These are phyloP conservation scores for Lordiphosa andalusiaca DNA, from an alignment of 2,888 invertebrate species.

Conservation along the genomic window DNA sequence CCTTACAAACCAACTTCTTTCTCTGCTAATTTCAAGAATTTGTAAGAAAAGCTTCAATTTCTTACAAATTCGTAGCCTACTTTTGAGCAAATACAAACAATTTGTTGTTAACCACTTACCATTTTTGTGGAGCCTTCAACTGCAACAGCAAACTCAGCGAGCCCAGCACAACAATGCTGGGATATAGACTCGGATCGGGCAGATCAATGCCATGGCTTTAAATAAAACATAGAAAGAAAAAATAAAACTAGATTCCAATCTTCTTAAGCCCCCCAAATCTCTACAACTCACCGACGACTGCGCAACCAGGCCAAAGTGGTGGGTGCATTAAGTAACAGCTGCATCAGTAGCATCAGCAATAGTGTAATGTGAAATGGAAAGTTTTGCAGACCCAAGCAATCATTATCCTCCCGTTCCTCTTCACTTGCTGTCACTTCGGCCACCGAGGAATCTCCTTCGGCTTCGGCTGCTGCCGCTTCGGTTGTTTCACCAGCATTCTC, in stretches of 20 bases:
- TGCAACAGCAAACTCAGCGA: conserved; percentile 86
- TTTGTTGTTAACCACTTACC: conserved; percentile 80
- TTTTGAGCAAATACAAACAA: too few species aligned
- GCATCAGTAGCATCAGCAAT: conserved; percentile 85
- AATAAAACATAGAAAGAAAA: background rate
- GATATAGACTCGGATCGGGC: conserved; percentile 84
- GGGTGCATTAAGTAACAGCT: conserved; percentile 86
- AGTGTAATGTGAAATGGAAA: conserved; percentile 88
- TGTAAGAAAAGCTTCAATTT: too few species aligned
- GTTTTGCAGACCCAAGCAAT: conserved; percentile 67
- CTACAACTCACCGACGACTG: conserved; percentile 85
- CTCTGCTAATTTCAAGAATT: too few species aligned
- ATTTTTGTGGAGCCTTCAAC: conserved; percentile 84
- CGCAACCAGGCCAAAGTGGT: conserved; percentile 89
- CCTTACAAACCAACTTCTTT: too few species aligned
- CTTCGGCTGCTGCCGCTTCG: background rate
- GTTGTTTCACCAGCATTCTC: background rate
- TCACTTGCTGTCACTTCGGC: background rate
- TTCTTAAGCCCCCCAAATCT: background rate
- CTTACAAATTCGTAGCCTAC: too few species aligned
- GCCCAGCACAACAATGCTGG: conserved; percentile 82
- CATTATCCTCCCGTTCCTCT: conserved; percentile 14
- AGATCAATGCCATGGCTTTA: conserved; percentile 59
- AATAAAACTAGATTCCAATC: too few species aligned
- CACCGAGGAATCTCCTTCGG: conserved; percentile 1